Base-by-base conservation (phyloP, 1,140 invertebrate genomes). In the Zaprionus nigranus region DNA sequence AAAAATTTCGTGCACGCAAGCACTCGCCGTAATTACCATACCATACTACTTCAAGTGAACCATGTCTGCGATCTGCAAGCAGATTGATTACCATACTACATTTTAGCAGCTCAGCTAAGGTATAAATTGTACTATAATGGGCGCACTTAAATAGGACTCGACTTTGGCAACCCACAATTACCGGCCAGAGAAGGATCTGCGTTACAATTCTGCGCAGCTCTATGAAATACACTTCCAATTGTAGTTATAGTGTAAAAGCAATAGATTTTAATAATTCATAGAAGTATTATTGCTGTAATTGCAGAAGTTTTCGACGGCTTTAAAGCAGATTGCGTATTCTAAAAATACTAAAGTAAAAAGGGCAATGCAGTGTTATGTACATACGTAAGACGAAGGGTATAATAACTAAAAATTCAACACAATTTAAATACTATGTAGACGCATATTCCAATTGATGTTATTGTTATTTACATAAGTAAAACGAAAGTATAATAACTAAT, bases 21-120 rank as follows among this genome's bases (percentile, higher is more conserved):
- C 81, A 66, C 75, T 74, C 74, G 72, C 57, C 64, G 70, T 79
- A 90, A 88, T 88, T 88, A 85, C 84, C 65, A 63, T 90, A 85
- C 85, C 62, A 61, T 56, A 79, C 61, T 54, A 43, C 63, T 51
- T 57, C 26, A 53, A 80, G 68, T 75, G 83, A 74, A 71, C 71
- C 63, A 49, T 75, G 81, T 59, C 73, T 77, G 81, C 63, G 78
- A 84, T 79, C 73, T 72, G 46, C 20, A 60, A 77, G 60, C 84
- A 88, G 86, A 84, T 87, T 88, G 84, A 85, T 88, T 85, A 90
- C 74, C 84, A 88, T 88, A 82, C 75, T 81, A 82, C 75, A 70
- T 81, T 70, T 78, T 79, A 82, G 69, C 82, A 78, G 67, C 66
- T 79, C 64, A 79, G 73, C 71, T 73, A 78, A 75, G 72, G 75